Evolutionary conservation across 2,113 vertebrate genomes (phyloP).

Genomic region (Syngnathoides biaculeatus): DNA sequence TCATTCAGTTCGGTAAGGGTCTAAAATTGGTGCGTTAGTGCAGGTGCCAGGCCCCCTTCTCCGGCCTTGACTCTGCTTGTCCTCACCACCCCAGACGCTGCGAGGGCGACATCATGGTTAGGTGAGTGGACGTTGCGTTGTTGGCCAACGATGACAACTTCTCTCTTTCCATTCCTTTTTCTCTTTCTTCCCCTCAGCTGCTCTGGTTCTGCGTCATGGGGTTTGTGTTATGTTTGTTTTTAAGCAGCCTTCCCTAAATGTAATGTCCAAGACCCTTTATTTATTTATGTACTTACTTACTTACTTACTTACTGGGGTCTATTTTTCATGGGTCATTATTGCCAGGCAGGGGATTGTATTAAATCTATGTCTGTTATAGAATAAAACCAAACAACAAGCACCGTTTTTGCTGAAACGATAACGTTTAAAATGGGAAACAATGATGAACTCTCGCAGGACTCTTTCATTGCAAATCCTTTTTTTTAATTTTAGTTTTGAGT

Average conservation of each 20-base stretch:
- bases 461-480: too few relatives aligned
- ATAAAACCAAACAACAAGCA: too few relatives aligned
- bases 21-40: constrained; percentile 4
- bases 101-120: constrained; percentile 69
- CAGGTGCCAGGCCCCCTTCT: constrained; percentile 26
- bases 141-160: constrained; percentile 44
- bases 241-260: neutral
- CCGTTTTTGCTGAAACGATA: too few relatives aligned
- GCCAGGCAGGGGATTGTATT: too few relatives aligned
- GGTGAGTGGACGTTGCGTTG: constrained; percentile 64
- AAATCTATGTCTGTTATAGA: too few relatives aligned
- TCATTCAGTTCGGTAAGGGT: too few relatives aligned
- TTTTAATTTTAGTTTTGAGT: too few relatives aligned
- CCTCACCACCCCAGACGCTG: constrained; percentile 38
- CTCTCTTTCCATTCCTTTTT: constrained; percentile 63
- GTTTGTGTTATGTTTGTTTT: constrained; percentile 3
- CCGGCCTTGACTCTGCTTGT: constrained; percentile 26
- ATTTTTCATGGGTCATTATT: too few relatives aligned
- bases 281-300: neutral
- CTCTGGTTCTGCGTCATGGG: constrained; percentile 37
- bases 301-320: too few relatives aligned
- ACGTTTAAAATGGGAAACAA: too few relatives aligned
- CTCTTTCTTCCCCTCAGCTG: constrained; percentile 38
- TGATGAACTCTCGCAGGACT: too few relatives aligned
- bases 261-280: neutral